A percentile compares a stretch with the other conserved stretches of the same genome.
Conservation (phyloP, 2,888 invertebrate species). For the Dolichomitus sp. region DNA sequence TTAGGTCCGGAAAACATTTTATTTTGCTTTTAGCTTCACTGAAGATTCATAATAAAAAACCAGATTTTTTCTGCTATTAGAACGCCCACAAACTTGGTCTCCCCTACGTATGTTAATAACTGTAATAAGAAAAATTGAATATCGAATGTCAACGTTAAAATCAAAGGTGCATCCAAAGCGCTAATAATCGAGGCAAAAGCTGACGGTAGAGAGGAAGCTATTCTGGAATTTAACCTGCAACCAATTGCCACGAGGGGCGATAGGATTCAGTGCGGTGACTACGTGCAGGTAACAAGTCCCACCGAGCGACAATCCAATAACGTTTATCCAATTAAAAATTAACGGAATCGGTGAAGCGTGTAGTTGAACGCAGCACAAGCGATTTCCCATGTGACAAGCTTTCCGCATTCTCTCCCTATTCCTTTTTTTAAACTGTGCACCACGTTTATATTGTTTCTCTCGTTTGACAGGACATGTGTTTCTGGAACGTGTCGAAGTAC, state of each 20-base stretch:
- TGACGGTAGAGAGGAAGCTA: constrained; percentile 73
- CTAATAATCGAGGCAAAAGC: constrained; percentile 73
- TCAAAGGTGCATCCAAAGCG: constrained; percentile 65
- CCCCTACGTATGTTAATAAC: background rate
- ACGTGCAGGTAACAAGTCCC: constrained; percentile 75
- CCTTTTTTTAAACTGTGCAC: background rate
- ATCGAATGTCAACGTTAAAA: constrained; percentile 37
- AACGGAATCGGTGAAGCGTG: constrained; percentile 1
- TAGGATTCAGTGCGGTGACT: constrained; percentile 78
- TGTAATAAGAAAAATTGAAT: constrained; percentile 45
- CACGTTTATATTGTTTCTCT: background rate
- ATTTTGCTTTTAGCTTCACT: too few relatives aligned
- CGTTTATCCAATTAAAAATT: constrained; percentile 43
- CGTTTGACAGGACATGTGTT: constrained; percentile 82
- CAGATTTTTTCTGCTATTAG: too few relatives aligned
- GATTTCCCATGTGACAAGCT: background rate
- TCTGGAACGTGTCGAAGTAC: constrained; percentile 81
- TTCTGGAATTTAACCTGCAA: constrained; percentile 78
- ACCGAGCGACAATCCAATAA: constrained; percentile 24
- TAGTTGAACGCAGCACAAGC: background rate
- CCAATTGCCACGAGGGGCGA: constrained; percentile 71
- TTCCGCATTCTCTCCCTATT: background rate
- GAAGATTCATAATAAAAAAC: too few relatives aligned
- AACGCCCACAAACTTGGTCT: too few relatives aligned
- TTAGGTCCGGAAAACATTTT: too few relatives aligned